Percentiles rank a stretch among this genome's conserved stretches.
Evolutionary conservation across 2,113 vertebrate genomes (phyloP).

Genomic region (Pseudopipra pipra): DNA sequence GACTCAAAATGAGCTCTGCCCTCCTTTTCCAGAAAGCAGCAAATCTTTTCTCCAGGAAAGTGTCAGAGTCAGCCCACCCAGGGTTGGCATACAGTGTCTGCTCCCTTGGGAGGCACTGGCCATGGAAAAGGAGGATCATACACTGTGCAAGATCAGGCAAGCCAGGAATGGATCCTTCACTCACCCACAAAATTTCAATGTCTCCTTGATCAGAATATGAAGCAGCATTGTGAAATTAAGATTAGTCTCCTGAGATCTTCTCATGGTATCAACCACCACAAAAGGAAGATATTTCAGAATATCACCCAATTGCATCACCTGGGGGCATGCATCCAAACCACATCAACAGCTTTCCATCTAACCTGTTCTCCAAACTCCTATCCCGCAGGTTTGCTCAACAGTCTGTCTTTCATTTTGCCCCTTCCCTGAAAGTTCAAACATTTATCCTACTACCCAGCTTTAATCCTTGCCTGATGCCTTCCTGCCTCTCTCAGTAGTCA

Average conservation of each 20-base stretch:
- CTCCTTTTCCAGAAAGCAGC: neutral
- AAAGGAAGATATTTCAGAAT: neutral
- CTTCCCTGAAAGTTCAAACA: neutral
- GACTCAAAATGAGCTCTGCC: neutral
- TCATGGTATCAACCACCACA: neutral
- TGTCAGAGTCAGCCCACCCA: neutral
- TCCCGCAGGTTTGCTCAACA: neutral
- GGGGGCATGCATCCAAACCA: neutral
- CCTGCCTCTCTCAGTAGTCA: neutral
- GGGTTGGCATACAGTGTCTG: rapidly evolving
- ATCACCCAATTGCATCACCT: neutral
- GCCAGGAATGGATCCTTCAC: neutral
- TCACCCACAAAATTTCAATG: neutral
- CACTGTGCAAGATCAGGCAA: rapidly evolving
- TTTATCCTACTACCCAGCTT: neutral
- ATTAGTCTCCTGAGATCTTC: neutral
- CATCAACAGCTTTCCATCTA: neutral
- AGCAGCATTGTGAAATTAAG: neutral
- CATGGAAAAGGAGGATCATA: neutral
- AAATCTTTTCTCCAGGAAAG: neutral
- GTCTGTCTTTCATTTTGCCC: neutral
- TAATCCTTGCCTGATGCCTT: neutral
- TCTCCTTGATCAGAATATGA: neutral
- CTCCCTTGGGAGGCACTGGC: neutral
- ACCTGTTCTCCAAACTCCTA: conserved; percentile 1